Base-by-base conservation (phyloP, 2,113 vertebrate genomes). In the Aptenodytes patagonicus region DNA sequence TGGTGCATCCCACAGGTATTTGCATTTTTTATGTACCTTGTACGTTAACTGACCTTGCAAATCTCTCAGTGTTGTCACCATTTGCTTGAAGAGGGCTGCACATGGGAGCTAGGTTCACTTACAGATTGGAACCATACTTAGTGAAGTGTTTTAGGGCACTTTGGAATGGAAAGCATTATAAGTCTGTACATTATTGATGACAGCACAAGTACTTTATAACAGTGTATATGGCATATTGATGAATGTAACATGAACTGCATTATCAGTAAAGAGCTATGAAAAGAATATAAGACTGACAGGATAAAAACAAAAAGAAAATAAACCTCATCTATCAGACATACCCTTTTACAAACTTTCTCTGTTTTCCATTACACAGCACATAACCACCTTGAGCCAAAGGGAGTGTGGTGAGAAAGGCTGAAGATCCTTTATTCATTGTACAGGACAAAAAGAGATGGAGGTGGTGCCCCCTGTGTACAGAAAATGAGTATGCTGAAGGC, bases 101-200 rank as follows among this genome's bases (percentile, higher is more conserved):
- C 24, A 3, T 51, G 55, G n/a, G 85, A 93, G 46, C 17, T 28
- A 10, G 17, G 25, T 72, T 88, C 87, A 17, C 34, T 68, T 54
- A 31, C 36, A 51, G 46, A 15, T 11, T 62, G 61, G 38, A 65
- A 21, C 68, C 68, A 36, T 55, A 13, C 34, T 94, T 62, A 78
- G 76, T 10, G 42, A 68, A 81, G 44, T 73, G 61, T 19, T 91
- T 87, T 77, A 65, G 70, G 62, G 72, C 42, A 47, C 47, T 81
- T 68, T 87, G 71, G 66, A 82, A 80, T 64, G 28, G 8, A 87
- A 94, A 68, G 34, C 68, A 83, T 69, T 89, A 4, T 40, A 58
- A 64, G 46, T 44, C 17, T n/a, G 38, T 95, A 25, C 78, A 86
- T 94, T 93, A 93, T 86, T 91, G 91, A 85, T 95, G 78, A 64